Conservation (phyloP, 2,888 invertebrate species). For the Diaphora mendica region DNA sequence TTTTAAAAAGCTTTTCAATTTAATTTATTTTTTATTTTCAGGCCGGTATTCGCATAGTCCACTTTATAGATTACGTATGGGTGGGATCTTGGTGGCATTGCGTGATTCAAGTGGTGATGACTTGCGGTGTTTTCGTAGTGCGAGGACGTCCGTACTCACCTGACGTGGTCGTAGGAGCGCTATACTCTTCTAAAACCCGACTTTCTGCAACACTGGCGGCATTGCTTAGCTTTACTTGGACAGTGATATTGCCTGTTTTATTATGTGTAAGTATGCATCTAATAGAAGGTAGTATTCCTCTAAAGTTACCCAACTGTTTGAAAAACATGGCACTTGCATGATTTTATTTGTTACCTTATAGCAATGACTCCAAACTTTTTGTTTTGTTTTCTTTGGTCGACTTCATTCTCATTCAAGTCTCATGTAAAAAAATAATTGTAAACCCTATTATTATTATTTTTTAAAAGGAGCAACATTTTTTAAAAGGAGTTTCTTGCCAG, state of each 20-base stretch:
- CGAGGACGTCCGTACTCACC: constrained; percentile 95
- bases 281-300: too few relatives aligned
- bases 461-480: too few relatives aligned
- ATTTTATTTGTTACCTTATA: too few relatives aligned
- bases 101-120: constrained; percentile 91
- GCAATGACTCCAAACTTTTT: too few relatives aligned
- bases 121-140: constrained; percentile 94
- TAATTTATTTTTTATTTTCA: constrained; percentile 33
- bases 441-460: too few relatives aligned
- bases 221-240: constrained; percentile 94
- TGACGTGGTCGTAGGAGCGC: constrained; percentile 87
- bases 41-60: constrained; percentile 93
- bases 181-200: constrained; percentile 70
- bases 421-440: too few relatives aligned
- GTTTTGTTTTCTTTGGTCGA: too few relatives aligned
- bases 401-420: too few relatives aligned
- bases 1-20: too few relatives aligned
- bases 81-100: constrained; percentile 96
- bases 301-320: too few relatives aligned
- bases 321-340: too few relatives aligned
- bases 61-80: constrained; percentile 94
- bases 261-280: constrained; percentile 88
- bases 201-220: constrained; percentile 86
- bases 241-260: constrained; percentile 93
- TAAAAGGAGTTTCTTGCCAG: too few relatives aligned